These are phyloP conservation scores for Leptinotarsa tumamoca DNA, from an alignment of 2,888 invertebrate species.

Conservation along the genomic window DNA sequence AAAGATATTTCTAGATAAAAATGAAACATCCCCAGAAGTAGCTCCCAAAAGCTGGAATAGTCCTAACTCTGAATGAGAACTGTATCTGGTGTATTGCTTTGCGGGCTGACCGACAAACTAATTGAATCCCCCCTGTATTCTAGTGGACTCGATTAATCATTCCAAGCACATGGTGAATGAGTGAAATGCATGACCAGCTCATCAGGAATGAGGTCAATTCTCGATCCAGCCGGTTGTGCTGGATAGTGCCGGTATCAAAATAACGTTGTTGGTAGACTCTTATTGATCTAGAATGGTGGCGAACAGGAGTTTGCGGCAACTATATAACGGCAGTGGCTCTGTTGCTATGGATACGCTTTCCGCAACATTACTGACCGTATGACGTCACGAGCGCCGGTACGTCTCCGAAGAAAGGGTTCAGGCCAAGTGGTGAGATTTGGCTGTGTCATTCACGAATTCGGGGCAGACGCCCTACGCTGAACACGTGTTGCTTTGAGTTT, in stretches of 20 bases:
- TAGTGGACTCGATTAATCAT: not conserved
- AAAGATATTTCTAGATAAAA: too few species aligned
- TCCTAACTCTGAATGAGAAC: too few species aligned
- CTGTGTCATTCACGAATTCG: constrained; percentile 54
- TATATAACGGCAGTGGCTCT: constrained; percentile 56
- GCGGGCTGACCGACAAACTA: not conserved
- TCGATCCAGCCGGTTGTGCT: constrained; percentile 33
- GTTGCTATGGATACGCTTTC: constrained; percentile 64
- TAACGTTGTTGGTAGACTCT: constrained; percentile 42
- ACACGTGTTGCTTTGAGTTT: constrained; percentile 39
- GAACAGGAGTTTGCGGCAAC: constrained; percentile 52
- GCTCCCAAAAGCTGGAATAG: too few species aligned
- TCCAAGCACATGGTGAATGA: not conserved
- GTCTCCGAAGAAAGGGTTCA: constrained; percentile 71
- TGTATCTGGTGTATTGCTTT: not conserved
- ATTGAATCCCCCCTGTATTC: not conserved
- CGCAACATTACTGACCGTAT: constrained; percentile 64
- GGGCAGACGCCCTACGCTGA: constrained; percentile 48
- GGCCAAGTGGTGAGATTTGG: constrained; percentile 66
- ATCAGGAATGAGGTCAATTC: constrained; percentile 21
- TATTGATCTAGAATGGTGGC: constrained; percentile 51
- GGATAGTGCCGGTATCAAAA: constrained; percentile 33
- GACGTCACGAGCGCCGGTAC: constrained; percentile 63
- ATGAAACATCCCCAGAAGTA: too few species aligned
- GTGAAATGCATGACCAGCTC: constrained; percentile 15